Base-by-base conservation (phyloP, 1,140 invertebrate genomes). In the Cherax destructor region DNA sequence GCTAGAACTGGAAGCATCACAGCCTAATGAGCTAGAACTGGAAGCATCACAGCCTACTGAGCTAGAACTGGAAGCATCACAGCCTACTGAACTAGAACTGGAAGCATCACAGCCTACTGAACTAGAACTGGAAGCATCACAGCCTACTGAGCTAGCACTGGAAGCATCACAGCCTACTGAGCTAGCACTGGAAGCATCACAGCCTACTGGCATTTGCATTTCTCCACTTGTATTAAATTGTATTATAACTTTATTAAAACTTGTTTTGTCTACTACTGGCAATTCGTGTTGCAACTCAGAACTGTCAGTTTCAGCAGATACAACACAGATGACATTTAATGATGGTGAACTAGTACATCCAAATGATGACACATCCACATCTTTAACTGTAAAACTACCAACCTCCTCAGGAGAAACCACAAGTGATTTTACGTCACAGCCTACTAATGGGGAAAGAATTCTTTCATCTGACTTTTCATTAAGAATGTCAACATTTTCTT, bases 311-410 rank as follows among this genome's bases (percentile, higher is more conserved):
- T 41, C 76, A 18, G 49, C 41, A 30, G 85, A 79, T n/a, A 87
- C 30, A 41, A 87, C 50, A 47, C 76, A 87, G 30, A 87, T 61
- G 18, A 87, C 30, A 65, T 79, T 79, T 13, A 87, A 24, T 47
- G 76, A 52, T 9, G 76, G 21, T 61, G 52, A 56, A 47, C 11
- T 47, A 6, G n/a, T 13, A 41, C 30, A 41, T 21, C 13, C 65
- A 69, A 16, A 10, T n/a, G 65, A 24, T 10, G 69, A 76, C 72
- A 47, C 83, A 50, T 13, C 74, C 4, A 30, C 56, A 21, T 52
- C 13, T 41, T 41, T 41, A 41, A 41, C 30, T 2, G 30, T 41
- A 41, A 41, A 41, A 41, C 30, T 41, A 41, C 30, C 30, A 41
- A 41, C 30, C 30, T 41, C 30, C 30, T 41, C 30, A 41, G 30